Conservation (phyloP, 2,888 invertebrate genomes). For the Bimastos eiseni region DNA sequence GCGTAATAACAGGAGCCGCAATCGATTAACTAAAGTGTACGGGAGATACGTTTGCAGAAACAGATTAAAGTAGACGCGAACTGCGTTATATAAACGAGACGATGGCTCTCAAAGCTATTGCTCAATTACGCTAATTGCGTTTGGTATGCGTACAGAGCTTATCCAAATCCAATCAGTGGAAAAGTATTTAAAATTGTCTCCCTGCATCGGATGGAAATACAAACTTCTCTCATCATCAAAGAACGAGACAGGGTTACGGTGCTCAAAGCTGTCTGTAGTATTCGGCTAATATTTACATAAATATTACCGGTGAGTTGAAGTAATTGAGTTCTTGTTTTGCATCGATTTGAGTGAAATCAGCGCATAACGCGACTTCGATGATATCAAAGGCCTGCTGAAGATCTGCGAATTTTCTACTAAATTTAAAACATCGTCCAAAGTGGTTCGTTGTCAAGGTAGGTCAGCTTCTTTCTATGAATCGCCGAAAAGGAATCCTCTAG, state of each 20-base stretch:
- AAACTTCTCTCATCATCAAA: not conserved
- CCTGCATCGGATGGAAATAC: not conserved
- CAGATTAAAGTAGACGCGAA: not conserved
- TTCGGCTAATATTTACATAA: not conserved
- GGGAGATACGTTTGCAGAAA: not conserved
- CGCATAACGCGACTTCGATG: not conserved
- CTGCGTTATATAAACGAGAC: not conserved
- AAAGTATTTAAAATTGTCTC: not conserved
- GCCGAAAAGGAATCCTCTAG: no score
- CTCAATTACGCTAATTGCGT: not conserved
- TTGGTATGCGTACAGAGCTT: not conserved
- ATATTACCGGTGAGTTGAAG: not conserved
- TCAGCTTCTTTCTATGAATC: not conserved
- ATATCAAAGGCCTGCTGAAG: not conserved
- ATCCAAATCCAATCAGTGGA: not conserved
- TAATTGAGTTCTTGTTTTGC: not conserved
- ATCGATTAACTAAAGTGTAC: not conserved
- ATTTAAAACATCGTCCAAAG: no score
- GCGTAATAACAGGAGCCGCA: not conserved
- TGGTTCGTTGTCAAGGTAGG: not conserved
- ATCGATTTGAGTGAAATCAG: not conserved
- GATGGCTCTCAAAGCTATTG: not conserved
- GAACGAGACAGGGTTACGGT: not conserved
- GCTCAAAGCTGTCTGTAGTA: not conserved
- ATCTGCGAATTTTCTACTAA: not conserved